Evolutionary conservation across 2,113 vertebrate species (phyloP).

Genomic region (Phyllopteryx taeniolatus): DNA sequence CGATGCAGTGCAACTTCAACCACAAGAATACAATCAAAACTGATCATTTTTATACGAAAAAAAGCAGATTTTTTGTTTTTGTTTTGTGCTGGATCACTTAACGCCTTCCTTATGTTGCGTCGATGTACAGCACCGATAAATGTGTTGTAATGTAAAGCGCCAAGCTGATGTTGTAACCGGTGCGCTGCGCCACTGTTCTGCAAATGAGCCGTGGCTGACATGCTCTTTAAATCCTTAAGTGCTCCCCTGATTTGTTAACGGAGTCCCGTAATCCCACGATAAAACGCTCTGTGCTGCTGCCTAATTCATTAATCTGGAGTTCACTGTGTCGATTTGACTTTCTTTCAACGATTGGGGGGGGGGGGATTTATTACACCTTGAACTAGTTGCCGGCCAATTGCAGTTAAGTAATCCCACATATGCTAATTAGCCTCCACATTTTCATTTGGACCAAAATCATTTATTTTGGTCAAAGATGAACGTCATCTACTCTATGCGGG

Average conservation of each 20-base stretch:
- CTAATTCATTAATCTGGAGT: not conserved
- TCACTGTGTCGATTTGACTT: not conserved
- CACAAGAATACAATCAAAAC: too few relatives aligned
- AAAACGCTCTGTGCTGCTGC: constrained; percentile 5
- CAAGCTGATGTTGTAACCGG: constrained; percentile 72
- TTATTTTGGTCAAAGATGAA: too few relatives aligned
- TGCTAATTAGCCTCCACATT: not conserved
- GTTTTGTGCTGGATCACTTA: too few relatives aligned
- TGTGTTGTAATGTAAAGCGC: not conserved
- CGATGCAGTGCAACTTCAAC: too few relatives aligned
- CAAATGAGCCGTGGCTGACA: constrained; percentile 91
- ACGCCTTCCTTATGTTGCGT: too few relatives aligned
- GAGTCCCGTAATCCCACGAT: constrained; percentile 33
- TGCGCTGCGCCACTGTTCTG: constrained; percentile 79
- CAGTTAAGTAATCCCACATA: not conserved
- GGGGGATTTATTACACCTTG: too few relatives aligned
- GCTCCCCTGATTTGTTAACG: constrained; percentile 80
- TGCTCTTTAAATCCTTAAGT: constrained; percentile 92
- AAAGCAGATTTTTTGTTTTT: too few relatives aligned
- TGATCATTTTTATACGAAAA: too few relatives aligned
- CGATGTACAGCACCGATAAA: not conserved
- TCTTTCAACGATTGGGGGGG: not conserved
- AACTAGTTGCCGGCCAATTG: too few relatives aligned
- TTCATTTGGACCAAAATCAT: not conserved
- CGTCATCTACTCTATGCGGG: not conserved